A percentile compares a stretch with the other conserved stretches of the same genome.
These are phyloP conservation scores for Xylocopa sonorina DNA, from an alignment of 1,140 invertebrate species.

Conservation along the genomic window DNA sequence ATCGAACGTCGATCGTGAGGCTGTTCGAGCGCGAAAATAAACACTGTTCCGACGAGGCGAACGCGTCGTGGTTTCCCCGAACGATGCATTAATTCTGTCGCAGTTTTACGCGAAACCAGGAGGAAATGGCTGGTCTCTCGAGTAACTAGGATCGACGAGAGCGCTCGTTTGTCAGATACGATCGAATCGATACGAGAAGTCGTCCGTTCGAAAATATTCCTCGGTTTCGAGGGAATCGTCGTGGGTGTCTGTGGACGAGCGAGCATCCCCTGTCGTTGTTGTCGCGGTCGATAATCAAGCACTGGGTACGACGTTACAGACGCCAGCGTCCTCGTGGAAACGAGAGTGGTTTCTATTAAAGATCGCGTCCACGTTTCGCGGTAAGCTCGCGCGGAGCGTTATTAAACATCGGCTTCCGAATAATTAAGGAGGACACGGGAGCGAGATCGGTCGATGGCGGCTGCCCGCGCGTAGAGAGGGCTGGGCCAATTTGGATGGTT, in stretches of 20 bases:
- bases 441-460: slow-evolving; percentile 52
- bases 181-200: too few relatives aligned
- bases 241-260: slow-evolving; percentile 16
- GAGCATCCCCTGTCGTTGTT: not conserved
- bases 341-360: slow-evolving; percentile 61
- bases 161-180: not conserved
- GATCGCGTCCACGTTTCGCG: not conserved
- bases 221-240: too few relatives aligned
- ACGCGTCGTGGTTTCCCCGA: not conserved
- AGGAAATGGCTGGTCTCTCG: not conserved
- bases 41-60: not conserved
- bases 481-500: slow-evolving; percentile 81
- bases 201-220: not conserved
- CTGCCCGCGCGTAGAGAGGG: slow-evolving; percentile 61
- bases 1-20: not conserved
- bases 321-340: slow-evolving; percentile 41
- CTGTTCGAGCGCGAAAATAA: not conserved
- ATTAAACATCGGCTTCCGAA: slow-evolving; percentile 76
- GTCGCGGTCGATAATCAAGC: not conserved
- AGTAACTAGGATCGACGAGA: not conserved
- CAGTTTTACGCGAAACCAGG: not conserved
- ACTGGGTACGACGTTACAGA: too few relatives aligned
- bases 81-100: not conserved
- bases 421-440: slow-evolving; percentile 74
- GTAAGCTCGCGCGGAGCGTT: slow-evolving; percentile 39